Base-by-base conservation (phyloP, 2,113 vertebrate genomes). In the Melanotaenia duboulayi region DNA sequence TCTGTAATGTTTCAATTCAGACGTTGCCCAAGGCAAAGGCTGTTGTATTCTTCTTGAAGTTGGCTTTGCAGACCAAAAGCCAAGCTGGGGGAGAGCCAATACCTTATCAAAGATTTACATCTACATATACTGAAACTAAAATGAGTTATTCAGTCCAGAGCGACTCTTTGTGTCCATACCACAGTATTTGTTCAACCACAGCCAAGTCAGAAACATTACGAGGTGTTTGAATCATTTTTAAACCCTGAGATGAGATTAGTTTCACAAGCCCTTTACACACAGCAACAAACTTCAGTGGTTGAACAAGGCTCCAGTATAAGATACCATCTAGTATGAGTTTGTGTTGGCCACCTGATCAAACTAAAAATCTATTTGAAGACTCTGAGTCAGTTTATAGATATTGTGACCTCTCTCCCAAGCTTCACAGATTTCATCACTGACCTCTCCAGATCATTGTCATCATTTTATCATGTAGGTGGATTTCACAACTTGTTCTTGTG, bases 311-410 rank as follows among this genome's bases (percentile, higher is more conserved):
- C 44, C 17, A 5, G 11, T 7, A 48, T 48, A 5, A 1, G 17
- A n/a, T 48, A 48, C 6, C 19, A 19, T 48, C 6, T 2, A 48
- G 44, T 2, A 16, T 48, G 44, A 7, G 17, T 42, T 14, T 13
- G 16, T 16, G 12, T 42, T 42, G 13, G 4, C 25, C 46, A 28
- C 16, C 42, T 19, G 37, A 4, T 60, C n/a, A 46, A 20, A 16
- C 17, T 22, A 14, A 23, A 65, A 61, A 11, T 50, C 37, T 65
- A 8, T 25, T 12, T 49, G 11, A 48, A 6, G 3, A 14, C 1
- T 56, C 59, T 71, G 62, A 86, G 65, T 83, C 52, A 82, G 5
- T 6, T 0, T 2, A 52, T 7, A 67, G 42, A 65, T 11, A 55
- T 50, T 14, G 8, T 40, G 64, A 73, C 60, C 25, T 69, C 17